A percentile compares a stretch with the other conserved stretches of the same genome.
Conservation (phyloP, 1,140 invertebrate genomes). For the Mesaphorura yosii region DNA sequence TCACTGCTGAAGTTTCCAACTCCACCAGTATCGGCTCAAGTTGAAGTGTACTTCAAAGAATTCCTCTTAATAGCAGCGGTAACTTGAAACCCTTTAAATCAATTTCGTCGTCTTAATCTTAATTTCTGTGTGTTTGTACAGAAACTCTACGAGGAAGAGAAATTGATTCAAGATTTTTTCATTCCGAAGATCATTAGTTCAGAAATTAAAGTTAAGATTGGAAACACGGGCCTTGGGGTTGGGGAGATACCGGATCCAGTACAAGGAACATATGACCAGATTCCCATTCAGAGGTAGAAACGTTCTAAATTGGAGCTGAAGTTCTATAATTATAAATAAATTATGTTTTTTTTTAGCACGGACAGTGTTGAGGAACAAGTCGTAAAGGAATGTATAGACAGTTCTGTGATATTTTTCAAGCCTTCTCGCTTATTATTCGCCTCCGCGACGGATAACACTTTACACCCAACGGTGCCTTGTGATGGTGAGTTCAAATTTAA, state of each 20-base stretch:
- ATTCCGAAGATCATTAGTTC: slow-evolving; percentile 14
- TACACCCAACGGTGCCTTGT: slow-evolving; percentile 54
- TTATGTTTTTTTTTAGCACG: slow-evolving; percentile 39
- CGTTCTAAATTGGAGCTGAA: no score
- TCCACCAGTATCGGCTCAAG: slow-evolving; percentile 62
- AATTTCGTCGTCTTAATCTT: slow-evolving; percentile 28
- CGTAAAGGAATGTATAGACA: slow-evolving; percentile 53
- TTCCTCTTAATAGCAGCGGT: slow-evolving; percentile 73
- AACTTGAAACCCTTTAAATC: slow-evolving; percentile 32
- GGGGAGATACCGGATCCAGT: slow-evolving; percentile 46
- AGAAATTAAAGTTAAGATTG: slow-evolving; percentile 39
- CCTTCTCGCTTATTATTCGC: slow-evolving; percentile 57
- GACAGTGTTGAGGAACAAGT: slow-evolving; percentile 64
- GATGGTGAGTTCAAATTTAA: slow-evolving; percentile 58
- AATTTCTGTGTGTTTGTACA: slow-evolving; percentile 29
- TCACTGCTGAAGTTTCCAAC: slow-evolving; percentile 63
- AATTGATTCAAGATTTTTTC: slow-evolving; percentile 9
- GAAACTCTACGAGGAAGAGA: slow-evolving; percentile 39
- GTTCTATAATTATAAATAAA: no score
- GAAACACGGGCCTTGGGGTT: slow-evolving; percentile 50
- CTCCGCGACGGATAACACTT: slow-evolving; percentile 41
- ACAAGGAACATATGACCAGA: no score
- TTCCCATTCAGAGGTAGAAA: no score
- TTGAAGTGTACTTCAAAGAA: slow-evolving; percentile 67
- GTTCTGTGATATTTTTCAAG: slow-evolving; percentile 62